A percentile compares a stretch with the other conserved stretches of the same genome.
These are phyloP conservation scores for Parazoanthus swiftii DNA, from an alignment of 92 coral and sea anemone species.

Conservation along the genomic window DNA sequence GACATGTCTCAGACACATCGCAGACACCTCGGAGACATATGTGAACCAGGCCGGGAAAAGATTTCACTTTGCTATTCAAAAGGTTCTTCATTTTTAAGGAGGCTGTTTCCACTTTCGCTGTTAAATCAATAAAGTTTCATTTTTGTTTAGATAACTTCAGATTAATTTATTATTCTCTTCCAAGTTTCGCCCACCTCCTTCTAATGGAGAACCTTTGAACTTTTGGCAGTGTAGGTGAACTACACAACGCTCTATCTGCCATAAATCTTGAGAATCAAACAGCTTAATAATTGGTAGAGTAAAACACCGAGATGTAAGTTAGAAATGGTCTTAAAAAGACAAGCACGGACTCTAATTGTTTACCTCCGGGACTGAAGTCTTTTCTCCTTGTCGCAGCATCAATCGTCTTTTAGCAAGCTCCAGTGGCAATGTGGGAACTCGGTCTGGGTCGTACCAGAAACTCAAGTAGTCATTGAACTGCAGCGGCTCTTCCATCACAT, in stretches of 20 bases:
- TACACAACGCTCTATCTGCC: too few relatives aligned
- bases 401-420: conserved; percentile 70
- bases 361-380: conserved; percentile 5
- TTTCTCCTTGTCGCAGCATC: conserved; percentile 35
- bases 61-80: too few relatives aligned
- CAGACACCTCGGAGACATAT: too few relatives aligned
- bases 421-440: conserved; percentile 81
- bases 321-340: neutral
- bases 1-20: too few relatives aligned
- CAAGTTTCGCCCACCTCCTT: neutral
- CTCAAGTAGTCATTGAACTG: conserved; percentile 84
- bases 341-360: neutral
- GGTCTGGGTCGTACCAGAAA: conserved; percentile 86
- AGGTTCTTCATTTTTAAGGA: too few relatives aligned
- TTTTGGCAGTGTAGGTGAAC: too few relatives aligned
- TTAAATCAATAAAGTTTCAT: too few relatives aligned
- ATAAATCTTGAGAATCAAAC: neutral
- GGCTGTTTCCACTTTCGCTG: too few relatives aligned
- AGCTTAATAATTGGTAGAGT: neutral
- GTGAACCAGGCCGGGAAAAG: too few relatives aligned
- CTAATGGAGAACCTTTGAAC: neutral
- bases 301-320: neutral
- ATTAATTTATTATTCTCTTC: neutral
- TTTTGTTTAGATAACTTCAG: too few relatives aligned
- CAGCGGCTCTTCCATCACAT: conserved; percentile 79